A percentile compares a stretch with the other conserved stretches of the same genome.
Conservation (phyloP, 2,113 vertebrate species). For the Dolichallabes microphthalmus region DNA sequence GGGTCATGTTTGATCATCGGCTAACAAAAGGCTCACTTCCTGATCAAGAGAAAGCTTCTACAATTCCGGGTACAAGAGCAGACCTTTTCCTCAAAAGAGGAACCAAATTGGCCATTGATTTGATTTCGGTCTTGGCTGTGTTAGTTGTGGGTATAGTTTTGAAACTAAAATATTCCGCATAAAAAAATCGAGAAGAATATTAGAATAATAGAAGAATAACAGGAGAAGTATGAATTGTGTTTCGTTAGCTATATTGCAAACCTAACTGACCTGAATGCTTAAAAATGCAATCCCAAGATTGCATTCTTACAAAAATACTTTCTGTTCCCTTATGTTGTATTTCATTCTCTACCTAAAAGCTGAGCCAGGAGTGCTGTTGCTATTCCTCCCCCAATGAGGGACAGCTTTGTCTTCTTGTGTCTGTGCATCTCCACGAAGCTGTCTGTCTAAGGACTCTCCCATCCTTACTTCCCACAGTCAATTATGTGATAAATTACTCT, state of each 20-base stretch:
- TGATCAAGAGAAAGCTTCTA: conserved; percentile 39
- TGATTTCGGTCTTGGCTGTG: neutral
- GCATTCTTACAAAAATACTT: neutral
- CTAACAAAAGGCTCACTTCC: conserved; percentile 36
- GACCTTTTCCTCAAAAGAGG: neutral
- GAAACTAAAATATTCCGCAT: neutral
- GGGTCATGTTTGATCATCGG: conserved; percentile 48
- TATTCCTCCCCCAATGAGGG: conserved; percentile 10
- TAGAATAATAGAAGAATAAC: too few relatives aligned
- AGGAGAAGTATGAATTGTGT: neutral
- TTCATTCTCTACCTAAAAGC: neutral
- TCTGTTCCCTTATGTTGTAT: conserved; percentile 3
- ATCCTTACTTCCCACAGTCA: conserved; percentile 53
- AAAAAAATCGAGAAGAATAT: neutral
- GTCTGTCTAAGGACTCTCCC: conserved; percentile 46
- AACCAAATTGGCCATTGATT: conserved; percentile 26
- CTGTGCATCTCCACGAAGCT: conserved; percentile 42
- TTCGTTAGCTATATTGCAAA: neutral
- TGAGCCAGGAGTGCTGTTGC: neutral
- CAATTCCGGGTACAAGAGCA: conserved; percentile 19
- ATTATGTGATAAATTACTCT: conserved; percentile 58
- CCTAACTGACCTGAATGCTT: neutral
- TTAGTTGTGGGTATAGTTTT: neutral
- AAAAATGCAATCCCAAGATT: neutral
- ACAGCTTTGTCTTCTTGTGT: conserved; percentile 33